These are phyloP conservation scores for Porites australiensis DNA, from an alignment of 64 coral and sea anemone species.

Conservation along the genomic window DNA sequence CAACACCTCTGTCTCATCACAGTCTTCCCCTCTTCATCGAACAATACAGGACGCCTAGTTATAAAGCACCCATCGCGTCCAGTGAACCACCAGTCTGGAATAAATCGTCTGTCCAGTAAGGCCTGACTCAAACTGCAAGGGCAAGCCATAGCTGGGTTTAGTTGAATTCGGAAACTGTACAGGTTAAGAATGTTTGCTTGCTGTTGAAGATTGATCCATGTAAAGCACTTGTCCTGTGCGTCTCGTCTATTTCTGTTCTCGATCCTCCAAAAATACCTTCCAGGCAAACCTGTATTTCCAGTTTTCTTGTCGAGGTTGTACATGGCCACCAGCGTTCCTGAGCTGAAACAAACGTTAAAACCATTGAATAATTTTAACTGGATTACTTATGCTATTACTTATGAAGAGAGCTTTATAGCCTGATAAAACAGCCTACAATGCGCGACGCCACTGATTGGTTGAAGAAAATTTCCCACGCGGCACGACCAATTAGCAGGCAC, in stretches of 20 bases:
- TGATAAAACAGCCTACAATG: too few relatives aligned
- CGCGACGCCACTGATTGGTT: too few relatives aligned
- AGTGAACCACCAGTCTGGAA: background rate
- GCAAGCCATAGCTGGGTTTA: slow-evolving; percentile 18
- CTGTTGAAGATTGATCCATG: background rate
- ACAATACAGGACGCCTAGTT: background rate
- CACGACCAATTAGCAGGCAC: too few relatives aligned
- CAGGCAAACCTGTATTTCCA: slow-evolving; percentile 1
- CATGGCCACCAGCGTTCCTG: background rate
- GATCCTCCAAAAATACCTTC: slow-evolving; percentile 34
- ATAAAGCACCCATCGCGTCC: background rate
- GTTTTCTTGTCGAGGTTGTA: background rate
- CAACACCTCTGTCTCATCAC: slow-evolving; percentile 22
- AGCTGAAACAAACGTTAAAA: background rate
- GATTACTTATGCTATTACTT: too few relatives aligned
- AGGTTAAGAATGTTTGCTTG: background rate
- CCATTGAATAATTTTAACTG: too few relatives aligned
- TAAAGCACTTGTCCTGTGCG: slow-evolving; percentile 15
- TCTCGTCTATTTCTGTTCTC: background rate
- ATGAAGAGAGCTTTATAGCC: too few relatives aligned
- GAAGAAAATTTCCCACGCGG: too few relatives aligned
- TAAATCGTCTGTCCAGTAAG: slow-evolving; percentile 16
- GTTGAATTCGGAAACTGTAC: background rate
- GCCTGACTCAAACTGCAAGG: slow-evolving; percentile 32
- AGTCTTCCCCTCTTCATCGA: too few relatives aligned